Base-by-base conservation (phyloP, 2,113 vertebrate genomes). In the Planiliza haematocheilus region DNA sequence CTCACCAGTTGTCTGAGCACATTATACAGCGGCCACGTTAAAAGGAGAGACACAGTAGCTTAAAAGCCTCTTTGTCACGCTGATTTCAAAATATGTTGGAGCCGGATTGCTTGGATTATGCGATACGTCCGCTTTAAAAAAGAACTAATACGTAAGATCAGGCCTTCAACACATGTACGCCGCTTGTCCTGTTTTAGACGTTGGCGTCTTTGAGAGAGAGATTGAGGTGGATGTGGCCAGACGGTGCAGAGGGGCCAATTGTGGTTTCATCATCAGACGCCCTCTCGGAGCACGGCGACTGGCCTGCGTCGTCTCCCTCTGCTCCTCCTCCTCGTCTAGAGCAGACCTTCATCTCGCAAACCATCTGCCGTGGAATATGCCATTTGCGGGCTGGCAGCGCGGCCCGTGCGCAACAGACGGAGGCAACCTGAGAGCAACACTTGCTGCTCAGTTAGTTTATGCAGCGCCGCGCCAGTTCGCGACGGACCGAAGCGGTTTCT, bases 321-420 rank as follows among this genome's bases (percentile, higher is more conserved):
- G 3, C 24, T 30, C 41, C 30, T 43, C n/a, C 43, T 60, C 42
- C 67, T 64, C 41, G 58, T 63, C 56, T 51, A 43, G 60, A 63
- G 55, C 79, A 68, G 41, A 34, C 18, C 63, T 73, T 36, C 66
- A 64, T 78, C 53, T 71, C 37, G 8, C 65, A 55, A 69, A 74
- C 81, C 76, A 71, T 87, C 86, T 85, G 86, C 76, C 41, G 0
- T 8, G 14, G 71, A 65, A 41, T 53, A 38, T 64, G 82, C 57
- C n/a, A 74, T 46, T 57, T 56, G 36, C n/a, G 21, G 37, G 49
- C 68, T 70, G 65, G 64, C 50, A 16, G 37, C 58, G 8, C 21
- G 36, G 24, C 24, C 37, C 14, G 18, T 65, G 68, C 39, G 24
- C 30, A 77, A 38, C 53, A 74, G 66, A 63, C 16, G 7, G 49